These are phyloP conservation scores for Papilio polyxenes DNA, from an alignment of 1,140 invertebrate species.

Conservation along the genomic window DNA sequence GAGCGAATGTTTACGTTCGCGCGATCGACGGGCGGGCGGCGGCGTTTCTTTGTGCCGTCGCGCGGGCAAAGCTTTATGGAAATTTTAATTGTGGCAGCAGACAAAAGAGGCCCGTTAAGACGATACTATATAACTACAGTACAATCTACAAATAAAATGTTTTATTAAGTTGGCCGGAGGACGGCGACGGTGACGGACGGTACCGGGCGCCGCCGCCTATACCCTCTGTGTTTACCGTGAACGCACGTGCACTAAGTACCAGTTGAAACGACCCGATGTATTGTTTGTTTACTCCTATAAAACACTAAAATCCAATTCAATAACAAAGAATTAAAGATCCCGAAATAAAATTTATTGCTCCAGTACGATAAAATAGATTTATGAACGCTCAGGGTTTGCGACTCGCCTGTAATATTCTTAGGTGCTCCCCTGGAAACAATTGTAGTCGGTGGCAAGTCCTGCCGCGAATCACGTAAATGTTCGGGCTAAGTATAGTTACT, in stretches of 20 bases:
- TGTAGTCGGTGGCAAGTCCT: slow-evolving; percentile 41
- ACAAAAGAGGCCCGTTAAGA: slow-evolving; percentile 69
- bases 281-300: slow-evolving; percentile 80
- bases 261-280: slow-evolving; percentile 69
- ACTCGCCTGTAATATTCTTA: slow-evolving; percentile 74
- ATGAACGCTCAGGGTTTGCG: slow-evolving; percentile 67
- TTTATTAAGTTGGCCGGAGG: slow-evolving; percentile 69
- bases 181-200: slow-evolving; percentile 54
- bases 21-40: slow-evolving; percentile 68
- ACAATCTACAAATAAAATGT: slow-evolving; percentile 73
- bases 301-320: slow-evolving; percentile 81
- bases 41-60: slow-evolving; percentile 72
- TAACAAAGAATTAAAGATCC: slow-evolving; percentile 81
- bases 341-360: slow-evolving; percentile 80
- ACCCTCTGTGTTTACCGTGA: slow-evolving; percentile 62
- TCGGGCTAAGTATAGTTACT: slow-evolving; percentile 1
- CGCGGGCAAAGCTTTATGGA: slow-evolving; percentile 70
- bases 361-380: slow-evolving; percentile 80
- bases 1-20: slow-evolving; percentile 69
- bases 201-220: slow-evolving; percentile 52
- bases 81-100: slow-evolving; percentile 77
- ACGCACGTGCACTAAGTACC: slow-evolving; percentile 75
- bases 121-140: slow-evolving; percentile 55
- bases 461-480: slow-evolving; percentile 22
- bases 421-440: slow-evolving; percentile 63